Evolutionary conservation across 1,140 invertebrate genomes (phyloP).

Genomic region (Drosophila subobscura): DNA sequence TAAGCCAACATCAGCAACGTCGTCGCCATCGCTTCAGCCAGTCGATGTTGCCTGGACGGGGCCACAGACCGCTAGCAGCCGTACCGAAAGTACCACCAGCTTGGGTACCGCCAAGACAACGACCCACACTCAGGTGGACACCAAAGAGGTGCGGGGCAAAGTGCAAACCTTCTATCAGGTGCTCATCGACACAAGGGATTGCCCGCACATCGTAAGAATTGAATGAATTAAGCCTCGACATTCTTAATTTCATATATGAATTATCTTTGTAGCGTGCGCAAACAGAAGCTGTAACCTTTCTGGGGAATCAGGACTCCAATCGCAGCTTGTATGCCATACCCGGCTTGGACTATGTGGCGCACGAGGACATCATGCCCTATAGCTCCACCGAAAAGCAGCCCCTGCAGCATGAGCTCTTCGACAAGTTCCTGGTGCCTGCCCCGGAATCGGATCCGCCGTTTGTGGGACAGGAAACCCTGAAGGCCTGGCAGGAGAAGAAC

Average conservation of each 20-base stretch:
- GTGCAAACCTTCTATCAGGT: slow-evolving; percentile 99
- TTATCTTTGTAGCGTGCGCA: slow-evolving; percentile 90
- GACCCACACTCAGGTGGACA: slow-evolving; percentile 66
- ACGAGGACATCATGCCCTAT: slow-evolving; percentile 97
- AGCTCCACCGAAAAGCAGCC: slow-evolving; percentile 90
- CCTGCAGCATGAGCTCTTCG: slow-evolving; percentile 96
- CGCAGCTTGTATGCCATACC: slow-evolving; percentile 97
- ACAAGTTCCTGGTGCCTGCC: slow-evolving; percentile 95
- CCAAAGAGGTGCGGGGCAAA: slow-evolving; percentile 94
- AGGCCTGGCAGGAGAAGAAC: slow-evolving; percentile 98
- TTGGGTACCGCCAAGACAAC: slow-evolving; percentile 32
- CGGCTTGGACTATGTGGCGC: slow-evolving; percentile 97
- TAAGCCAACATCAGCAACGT: slow-evolving; percentile 77
- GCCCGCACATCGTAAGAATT: slow-evolving; percentile 95
- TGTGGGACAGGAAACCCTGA: slow-evolving; percentile 93
- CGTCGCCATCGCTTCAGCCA: slow-evolving; percentile 6
- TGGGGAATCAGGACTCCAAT: slow-evolving; percentile 97
- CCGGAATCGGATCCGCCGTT: slow-evolving; percentile 92
- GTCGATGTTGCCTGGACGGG: slow-evolving; percentile 19
- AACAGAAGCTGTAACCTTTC: slow-evolving; percentile 98
- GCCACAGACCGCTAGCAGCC: background rate
- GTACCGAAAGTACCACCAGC: slow-evolving; percentile 27
- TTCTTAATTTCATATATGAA: background rate
- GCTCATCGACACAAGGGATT: slow-evolving; percentile 97
- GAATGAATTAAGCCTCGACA: slow-evolving; percentile 69